These are phyloP conservation scores for Cerastis leucographa DNA, from an alignment of 2,888 invertebrate species.

Conservation along the genomic window DNA sequence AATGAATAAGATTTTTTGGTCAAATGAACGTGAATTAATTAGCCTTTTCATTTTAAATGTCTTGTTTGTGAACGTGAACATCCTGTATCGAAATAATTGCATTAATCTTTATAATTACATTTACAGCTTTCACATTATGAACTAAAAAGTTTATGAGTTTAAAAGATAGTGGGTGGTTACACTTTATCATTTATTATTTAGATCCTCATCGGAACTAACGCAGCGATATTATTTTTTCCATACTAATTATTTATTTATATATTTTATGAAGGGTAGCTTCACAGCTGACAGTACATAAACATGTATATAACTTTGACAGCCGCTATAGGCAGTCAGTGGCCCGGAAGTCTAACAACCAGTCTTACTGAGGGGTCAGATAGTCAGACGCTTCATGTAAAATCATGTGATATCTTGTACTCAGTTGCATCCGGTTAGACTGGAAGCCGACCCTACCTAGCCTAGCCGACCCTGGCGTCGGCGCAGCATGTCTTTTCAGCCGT, in stretches of 20 bases:
- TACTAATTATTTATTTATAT: too few relatives aligned
- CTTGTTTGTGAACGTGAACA: conserved; percentile 53
- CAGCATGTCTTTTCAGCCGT: background rate
- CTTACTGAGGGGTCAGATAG: too few relatives aligned
- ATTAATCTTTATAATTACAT: conserved; percentile 39
- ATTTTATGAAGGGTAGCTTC: too few relatives aligned
- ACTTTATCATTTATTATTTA: background rate
- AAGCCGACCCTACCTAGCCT: too few relatives aligned
- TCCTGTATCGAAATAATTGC: conserved; percentile 50
- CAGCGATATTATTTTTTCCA: background rate
- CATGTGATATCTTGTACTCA: too few relatives aligned
- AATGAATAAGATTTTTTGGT: conserved; percentile 27
- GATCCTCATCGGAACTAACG: background rate
- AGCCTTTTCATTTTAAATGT: conserved; percentile 49
- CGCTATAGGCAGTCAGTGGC: too few relatives aligned
- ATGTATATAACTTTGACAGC: too few relatives aligned
- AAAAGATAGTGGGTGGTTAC: background rate
- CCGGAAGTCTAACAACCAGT: too few relatives aligned
- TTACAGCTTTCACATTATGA: conserved; percentile 30
- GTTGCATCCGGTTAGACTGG: too few relatives aligned
- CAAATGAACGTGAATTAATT: conserved; percentile 33
- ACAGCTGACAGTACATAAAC: too few relatives aligned
- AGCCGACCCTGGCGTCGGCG: background rate
- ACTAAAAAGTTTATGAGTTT: background rate
- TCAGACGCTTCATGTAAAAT: too few relatives aligned